A percentile compares a stretch with the other conserved stretches of the same genome.
These are phyloP conservation scores for Pachypanchax playfairii DNA, from an alignment of 2,113 vertebrate genomes.

Conservation along the genomic window DNA sequence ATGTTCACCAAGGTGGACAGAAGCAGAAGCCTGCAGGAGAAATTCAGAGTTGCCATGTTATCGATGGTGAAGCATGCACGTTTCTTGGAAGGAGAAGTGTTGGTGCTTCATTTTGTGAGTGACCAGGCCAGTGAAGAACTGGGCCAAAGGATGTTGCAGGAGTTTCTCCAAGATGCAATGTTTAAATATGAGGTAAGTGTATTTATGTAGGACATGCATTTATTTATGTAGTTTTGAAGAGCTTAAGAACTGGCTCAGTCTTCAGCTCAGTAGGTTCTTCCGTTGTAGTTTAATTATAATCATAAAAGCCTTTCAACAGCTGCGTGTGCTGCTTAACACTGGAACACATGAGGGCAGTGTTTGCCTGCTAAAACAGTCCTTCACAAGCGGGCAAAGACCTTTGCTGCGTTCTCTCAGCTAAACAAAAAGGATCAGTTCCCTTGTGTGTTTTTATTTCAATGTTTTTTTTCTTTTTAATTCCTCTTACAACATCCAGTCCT, in stretches of 20 bases:
- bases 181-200: constrained; percentile 84
- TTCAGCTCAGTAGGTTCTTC: too few species aligned
- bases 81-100: constrained; percentile 76
- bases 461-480: constrained; percentile 30
- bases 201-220: too few species aligned
- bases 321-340: neutral
- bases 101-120: constrained; percentile 81
- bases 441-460: constrained; percentile 12
- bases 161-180: constrained; percentile 81
- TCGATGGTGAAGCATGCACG: constrained; percentile 77
- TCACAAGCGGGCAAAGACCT: neutral
- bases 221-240: too few species aligned
- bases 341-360: constrained; percentile 72
- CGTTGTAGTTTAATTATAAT: too few species aligned
- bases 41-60: constrained; percentile 81
- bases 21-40: constrained; percentile 81
- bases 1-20: constrained; percentile 94
- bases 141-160: constrained; percentile 83
- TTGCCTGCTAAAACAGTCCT: constrained; percentile 21
- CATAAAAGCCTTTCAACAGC: too few species aligned
- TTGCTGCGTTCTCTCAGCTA: constrained; percentile 5
- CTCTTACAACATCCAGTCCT: constrained; percentile 17
- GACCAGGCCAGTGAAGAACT: constrained; percentile 85
- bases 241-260: too few species aligned
- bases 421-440: constrained; percentile 32